A percentile compares a stretch with the other conserved stretches of the same genome.
Evolutionary conservation across 2,888 invertebrate genomes (phyloP).

Genomic region (Trisateles emortualis): DNA sequence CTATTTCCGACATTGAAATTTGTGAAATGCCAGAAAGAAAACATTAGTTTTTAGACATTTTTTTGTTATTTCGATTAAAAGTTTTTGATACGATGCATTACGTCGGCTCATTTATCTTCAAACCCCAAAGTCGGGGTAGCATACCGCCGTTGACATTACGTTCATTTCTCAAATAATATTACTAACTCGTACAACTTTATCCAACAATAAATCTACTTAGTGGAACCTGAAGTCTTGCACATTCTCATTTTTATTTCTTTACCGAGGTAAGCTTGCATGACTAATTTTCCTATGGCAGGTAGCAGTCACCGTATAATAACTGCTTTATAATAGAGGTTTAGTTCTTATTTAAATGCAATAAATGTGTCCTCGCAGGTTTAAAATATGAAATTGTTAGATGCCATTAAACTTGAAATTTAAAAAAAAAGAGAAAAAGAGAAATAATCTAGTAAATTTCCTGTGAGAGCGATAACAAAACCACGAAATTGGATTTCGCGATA

Average conservation of each 20-base stretch:
- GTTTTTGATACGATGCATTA: conserved; percentile 62
- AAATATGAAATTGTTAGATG: neutral
- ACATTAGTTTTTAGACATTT: conserved; percentile 3
- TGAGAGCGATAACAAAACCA: conserved; percentile 81
- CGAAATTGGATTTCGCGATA: conserved; percentile 86
- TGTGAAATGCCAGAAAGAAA: neutral
- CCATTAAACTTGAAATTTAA: conserved; percentile 5
- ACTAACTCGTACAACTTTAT: conserved; percentile 69
- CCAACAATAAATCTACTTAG: conserved; percentile 69
- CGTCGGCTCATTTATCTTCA: conserved; percentile 73
- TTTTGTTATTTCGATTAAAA: conserved; percentile 26
- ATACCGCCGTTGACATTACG: conserved; percentile 74
- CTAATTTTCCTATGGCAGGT: conserved; percentile 42
- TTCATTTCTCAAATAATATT: conserved; percentile 82
- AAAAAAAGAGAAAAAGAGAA: conserved; percentile 55
- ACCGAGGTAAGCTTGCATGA: conserved; percentile 51
- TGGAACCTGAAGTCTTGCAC: conserved; percentile 45
- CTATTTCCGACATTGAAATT: conserved; percentile 13
- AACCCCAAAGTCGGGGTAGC: conserved; percentile 62
- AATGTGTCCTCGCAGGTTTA: neutral
- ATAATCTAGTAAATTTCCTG: conserved; percentile 77
- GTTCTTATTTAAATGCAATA: neutral
- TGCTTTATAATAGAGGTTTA: conserved; percentile 4
- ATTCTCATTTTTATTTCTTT: conserved; percentile 45
- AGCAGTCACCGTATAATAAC: conserved; percentile 20